Evolutionary conservation across 2,888 invertebrate genomes (phyloP).

Genomic region (Lapara coniferarum): DNA sequence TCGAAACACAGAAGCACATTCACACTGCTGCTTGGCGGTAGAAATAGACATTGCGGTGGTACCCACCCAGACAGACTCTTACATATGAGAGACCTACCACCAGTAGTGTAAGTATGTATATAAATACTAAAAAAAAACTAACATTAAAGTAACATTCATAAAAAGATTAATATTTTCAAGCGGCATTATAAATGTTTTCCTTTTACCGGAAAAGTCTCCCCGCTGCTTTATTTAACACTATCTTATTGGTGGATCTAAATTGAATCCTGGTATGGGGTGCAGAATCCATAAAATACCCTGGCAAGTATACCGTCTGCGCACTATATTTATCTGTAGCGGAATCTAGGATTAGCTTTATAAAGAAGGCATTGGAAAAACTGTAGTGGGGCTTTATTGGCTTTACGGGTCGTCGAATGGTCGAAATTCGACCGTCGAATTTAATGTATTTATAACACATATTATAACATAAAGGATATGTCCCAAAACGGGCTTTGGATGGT

Average conservation of each 20-base stretch:
- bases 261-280: constrained; percentile 72
- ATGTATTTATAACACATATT: no score
- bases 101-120: no score
- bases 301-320: constrained; percentile 43
- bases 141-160: not conserved
- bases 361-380: constrained; percentile 31
- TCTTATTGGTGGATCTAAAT: constrained; percentile 76
- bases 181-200: constrained; percentile 5
- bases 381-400: not conserved
- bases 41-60: no score
- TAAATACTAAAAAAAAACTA: no score
- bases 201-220: constrained; percentile 17
- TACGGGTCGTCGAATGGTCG: no score
- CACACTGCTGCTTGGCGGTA: no score
- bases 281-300: constrained; percentile 68
- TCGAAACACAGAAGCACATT: no score
- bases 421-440: no score
- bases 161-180: not conserved
- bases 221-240: constrained; percentile 42
- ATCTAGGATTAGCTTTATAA: constrained; percentile 45
- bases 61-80: no score
- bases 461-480: no score
- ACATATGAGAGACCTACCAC: no score
- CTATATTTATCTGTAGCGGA: constrained; percentile 43
- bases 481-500: no score